A percentile compares a stretch with the other conserved stretches of the same genome.
These are phyloP conservation scores for Mystacides longicornis DNA, from an alignment of 2,888 invertebrate species.

Conservation along the genomic window DNA sequence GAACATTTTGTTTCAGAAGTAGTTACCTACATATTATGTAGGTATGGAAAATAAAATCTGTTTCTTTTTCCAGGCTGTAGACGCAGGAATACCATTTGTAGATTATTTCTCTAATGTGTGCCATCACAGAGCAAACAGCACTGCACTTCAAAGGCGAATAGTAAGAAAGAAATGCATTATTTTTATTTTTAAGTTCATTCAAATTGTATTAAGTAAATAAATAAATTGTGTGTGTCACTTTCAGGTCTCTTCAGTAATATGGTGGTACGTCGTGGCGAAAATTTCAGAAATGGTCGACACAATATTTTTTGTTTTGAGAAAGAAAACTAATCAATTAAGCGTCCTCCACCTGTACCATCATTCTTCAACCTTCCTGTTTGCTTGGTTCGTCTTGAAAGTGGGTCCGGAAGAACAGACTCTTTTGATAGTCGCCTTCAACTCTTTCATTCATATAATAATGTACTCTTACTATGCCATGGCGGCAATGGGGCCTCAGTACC, in stretches of 20 bases:
- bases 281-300: slow-evolving; percentile 84
- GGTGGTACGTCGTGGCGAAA: slow-evolving; percentile 88
- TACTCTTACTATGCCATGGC: slow-evolving; percentile 81
- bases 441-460: slow-evolving; percentile 80
- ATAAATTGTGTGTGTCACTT: neutral
- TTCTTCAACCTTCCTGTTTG: slow-evolving; percentile 67
- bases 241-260: slow-evolving; percentile 44
- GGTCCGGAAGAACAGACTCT: slow-evolving; percentile 78
- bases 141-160: neutral
- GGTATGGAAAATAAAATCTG: neutral
- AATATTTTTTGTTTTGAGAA: slow-evolving; percentile 75
- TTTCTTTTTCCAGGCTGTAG: neutral
- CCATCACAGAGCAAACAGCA: neutral
- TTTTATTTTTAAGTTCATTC: neutral
- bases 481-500: slow-evolving; percentile 77
- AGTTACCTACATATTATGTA: neutral
- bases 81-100: slow-evolving; percentile 1
- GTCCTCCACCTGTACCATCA: slow-evolving; percentile 83
- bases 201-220: neutral
- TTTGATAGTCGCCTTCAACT: slow-evolving; percentile 79
- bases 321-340: slow-evolving; percentile 80
- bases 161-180: neutral
- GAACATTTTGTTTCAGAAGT: neutral
- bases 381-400: slow-evolving; percentile 71
- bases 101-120: neutral